These are phyloP conservation scores for Diuraphis noxia DNA, from an alignment of 1,140 invertebrate species.

Conservation along the genomic window DNA sequence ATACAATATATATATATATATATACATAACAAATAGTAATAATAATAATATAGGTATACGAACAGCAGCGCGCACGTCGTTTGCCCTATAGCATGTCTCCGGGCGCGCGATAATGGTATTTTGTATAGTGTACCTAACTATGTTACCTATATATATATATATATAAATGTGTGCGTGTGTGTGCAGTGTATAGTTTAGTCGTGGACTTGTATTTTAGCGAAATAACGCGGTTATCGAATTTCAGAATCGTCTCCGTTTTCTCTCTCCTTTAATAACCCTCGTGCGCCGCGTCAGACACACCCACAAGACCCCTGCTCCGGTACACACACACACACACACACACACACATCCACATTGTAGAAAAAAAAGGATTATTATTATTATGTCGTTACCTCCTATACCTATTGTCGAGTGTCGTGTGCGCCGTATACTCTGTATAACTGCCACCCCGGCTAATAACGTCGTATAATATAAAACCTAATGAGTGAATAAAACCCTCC, in stretches of 20 bases:
- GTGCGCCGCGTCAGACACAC: not conserved
- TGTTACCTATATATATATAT: not conserved
- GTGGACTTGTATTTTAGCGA: not conserved
- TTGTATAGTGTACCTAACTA: constrained; percentile 1
- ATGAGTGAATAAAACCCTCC: not conserved
- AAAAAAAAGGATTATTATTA: constrained; percentile 31
- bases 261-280: not conserved
- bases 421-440: not conserved
- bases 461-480: not conserved
- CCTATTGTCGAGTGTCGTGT: constrained; percentile 15
- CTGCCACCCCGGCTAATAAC: not conserved
- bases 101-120: not conserved
- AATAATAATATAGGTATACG: constrained; percentile 10
- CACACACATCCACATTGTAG: not conserved
- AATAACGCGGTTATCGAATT: constrained; percentile 32
- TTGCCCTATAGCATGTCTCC: constrained; percentile 12
- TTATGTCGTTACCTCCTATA: not conserved
- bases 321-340: not conserved
- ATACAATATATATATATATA: too few relatives aligned
- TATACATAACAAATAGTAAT: not conserved
- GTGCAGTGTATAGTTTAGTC: not conserved
- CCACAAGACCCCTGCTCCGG: constrained; percentile 9
- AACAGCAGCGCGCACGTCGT: not conserved
- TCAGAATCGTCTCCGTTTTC: constrained; percentile 42
- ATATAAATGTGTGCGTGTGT: not conserved